A percentile compares a stretch with the other conserved stretches of the same genome.
Evolutionary conservation across 2,797 vertebrate genomes (phyloP).

Genomic region (Bucorvus abyssinicus): DNA sequence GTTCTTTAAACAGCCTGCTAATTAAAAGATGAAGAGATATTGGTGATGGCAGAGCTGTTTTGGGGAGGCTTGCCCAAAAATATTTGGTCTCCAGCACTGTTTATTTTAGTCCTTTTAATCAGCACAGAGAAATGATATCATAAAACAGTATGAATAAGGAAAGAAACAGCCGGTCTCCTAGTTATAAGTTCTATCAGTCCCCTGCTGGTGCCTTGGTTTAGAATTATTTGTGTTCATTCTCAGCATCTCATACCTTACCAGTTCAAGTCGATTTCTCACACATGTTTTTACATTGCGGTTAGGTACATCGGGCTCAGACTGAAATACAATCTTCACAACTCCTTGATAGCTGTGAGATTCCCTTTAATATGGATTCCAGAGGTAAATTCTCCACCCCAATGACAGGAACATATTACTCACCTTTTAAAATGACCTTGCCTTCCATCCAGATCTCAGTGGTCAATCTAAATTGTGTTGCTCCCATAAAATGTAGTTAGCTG

Average conservation of each 20-base stretch:
- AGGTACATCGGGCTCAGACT: not conserved
- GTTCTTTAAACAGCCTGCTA: not conserved
- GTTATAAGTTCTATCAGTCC: constrained; percentile 55
- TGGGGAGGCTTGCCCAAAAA: not conserved
- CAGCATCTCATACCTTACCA: constrained; percentile 31
- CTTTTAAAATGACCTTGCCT: not conserved
- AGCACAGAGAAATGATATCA: constrained; percentile 58
- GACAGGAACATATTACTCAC: not conserved
- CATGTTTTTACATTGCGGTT: constrained; percentile 22
- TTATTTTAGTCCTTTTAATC: constrained; percentile 53
- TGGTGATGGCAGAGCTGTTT: not conserved
- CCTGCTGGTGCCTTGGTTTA: constrained; percentile 52
- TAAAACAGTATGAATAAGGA: constrained; percentile 43
- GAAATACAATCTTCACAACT: constrained; percentile 31
- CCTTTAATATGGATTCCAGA: not conserved
- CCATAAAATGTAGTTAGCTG: not conserved
- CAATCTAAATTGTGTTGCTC: constrained; percentile 19
- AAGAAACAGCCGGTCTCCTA: constrained; percentile 44
- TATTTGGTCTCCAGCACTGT: not conserved
- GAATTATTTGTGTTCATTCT: constrained; percentile 59
- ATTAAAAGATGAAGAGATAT: not conserved
- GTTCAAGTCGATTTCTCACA: constrained; percentile 40
- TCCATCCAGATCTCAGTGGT: constrained; percentile 11
- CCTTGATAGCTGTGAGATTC: not conserved
- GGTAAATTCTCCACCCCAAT: not conserved